Evolutionary conservation across 2,888 invertebrate genomes (phyloP), one percentile per base, ranked within the genome.

Genomic region (Ennomos quercinarius): DNA sequence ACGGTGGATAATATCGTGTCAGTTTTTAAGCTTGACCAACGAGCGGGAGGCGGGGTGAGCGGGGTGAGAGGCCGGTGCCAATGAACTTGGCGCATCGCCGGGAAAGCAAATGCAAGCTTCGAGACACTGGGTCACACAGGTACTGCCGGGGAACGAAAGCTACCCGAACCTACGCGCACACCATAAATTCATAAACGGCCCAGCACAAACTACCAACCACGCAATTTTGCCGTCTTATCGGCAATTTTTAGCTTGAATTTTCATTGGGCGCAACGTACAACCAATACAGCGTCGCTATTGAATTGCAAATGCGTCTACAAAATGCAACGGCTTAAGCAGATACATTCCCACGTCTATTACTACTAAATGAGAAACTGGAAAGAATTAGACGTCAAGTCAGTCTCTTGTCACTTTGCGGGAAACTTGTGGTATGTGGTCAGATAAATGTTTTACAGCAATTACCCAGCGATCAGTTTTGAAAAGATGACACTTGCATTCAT

Each of bases 1-100:
- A 78, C 80, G 74, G 77, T 84, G 77, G 79, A 77, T 80, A 83
- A 83, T 84, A 81, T 81, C 77, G 77, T 80, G 80, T 83, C 80
- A 83, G 83, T 83, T 84, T 86, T 86, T 85, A 86, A 83, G 83
- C 78, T 80, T 70, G 71, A 74, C 67, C 64, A 63, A 55, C 57
- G 53, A 50, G 55, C 62, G 59, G 56, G 39, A 54, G 54, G 41
- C 50, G 54, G 40, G 17, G 27, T 27, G 12, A 48, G 49, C 48
- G 57, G 71, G 73, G 72, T 44, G 72, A 67, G 72, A 68, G 70
- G 67, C 66, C 67, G 77, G 80, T 87, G 88, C 86, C 88, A 89
- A 89, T 89, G 89, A 90, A 89, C 89, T 89, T 86, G 83, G 78
- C 78, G 78, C 79, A 78, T 78, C 79, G 82, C 58, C 80, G 86